A percentile compares a stretch with the other conserved stretches of the same genome.
phyloP scores from a whole-genome alignment of 1,140 invertebrate genomes.

The Eciton burchellii region DNA sequence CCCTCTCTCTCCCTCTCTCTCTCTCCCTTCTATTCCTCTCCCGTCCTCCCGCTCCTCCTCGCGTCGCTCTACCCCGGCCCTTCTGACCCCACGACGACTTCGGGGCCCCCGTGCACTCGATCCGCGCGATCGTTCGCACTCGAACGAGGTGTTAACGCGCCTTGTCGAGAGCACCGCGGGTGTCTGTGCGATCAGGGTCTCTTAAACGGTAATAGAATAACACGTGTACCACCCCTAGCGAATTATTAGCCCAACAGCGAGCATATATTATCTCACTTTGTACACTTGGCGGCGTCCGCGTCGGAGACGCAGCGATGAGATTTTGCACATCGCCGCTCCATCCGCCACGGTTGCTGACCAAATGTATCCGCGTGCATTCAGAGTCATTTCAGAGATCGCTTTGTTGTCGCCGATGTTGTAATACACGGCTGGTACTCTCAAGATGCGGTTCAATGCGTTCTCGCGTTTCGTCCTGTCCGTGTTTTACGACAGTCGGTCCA shows the following conservation, averaged over 20 bases:
- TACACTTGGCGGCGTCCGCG: neutral
- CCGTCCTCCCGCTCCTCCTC: neutral
- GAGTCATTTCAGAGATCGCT: no score
- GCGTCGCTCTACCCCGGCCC: conserved; percentile 1
- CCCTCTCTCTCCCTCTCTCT: conserved; percentile 6
- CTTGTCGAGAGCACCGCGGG: conserved; percentile 41
- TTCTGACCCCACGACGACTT: conserved; percentile 57
- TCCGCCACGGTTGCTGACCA: no score
- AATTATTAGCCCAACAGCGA: neutral
- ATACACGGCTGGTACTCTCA: no score
- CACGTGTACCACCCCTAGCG: neutral
- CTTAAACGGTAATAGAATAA: conserved; percentile 20
- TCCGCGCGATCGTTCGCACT: conserved; percentile 49
- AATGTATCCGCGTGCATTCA: no score
- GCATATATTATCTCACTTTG: conserved; percentile 5
- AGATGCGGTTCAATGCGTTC: no score
- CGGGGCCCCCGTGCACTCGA: conserved; percentile 43
- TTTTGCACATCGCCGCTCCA: neutral
- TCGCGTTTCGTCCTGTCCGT: no score
- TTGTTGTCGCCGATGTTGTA: no score
- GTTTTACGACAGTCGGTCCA: no score
- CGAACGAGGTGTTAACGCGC: conserved; percentile 49
- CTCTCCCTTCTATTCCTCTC: no score
- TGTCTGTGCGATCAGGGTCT: conserved; percentile 3
- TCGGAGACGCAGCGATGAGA: neutral